Conservation (phyloP, 2,888 invertebrate genomes). For the Zaprionus bogoriensis region DNA sequence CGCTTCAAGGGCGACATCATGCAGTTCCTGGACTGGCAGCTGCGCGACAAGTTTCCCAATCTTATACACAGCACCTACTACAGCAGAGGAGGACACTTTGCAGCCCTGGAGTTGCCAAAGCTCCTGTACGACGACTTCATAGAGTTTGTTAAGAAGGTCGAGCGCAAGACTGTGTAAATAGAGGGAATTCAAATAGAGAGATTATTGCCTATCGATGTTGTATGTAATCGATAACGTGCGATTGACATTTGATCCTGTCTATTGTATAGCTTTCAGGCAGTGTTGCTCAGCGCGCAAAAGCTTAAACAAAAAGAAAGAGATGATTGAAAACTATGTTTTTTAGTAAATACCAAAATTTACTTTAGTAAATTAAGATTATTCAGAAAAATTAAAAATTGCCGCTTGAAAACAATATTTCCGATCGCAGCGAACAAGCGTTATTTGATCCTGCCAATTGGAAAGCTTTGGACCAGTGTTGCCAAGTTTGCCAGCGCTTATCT, state of each 20-base stretch:
- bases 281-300: slow-evolving; percentile 29
- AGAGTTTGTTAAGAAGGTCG: slow-evolving; percentile 84
- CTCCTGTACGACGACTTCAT: slow-evolving; percentile 89
- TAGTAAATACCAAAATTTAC: no score
- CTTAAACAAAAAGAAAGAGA: slow-evolving; percentile 6
- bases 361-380: no score
- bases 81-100: slow-evolving; percentile 92
- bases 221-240: slow-evolving; percentile 1
- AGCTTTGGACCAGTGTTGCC: no score
- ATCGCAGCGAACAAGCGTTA: no score
- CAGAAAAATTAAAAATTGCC: no score
- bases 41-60: slow-evolving; percentile 86
- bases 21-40: slow-evolving; percentile 85
- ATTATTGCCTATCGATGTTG: slow-evolving; percentile 1
- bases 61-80: slow-evolving; percentile 87
- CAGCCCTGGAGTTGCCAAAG: slow-evolving; percentile 90
- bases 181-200: background rate
- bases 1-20: slow-evolving; percentile 88
- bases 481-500: no score
- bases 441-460: no score
- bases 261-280: slow-evolving; percentile 6
- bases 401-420: no score
- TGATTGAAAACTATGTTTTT: slow-evolving; percentile 3
- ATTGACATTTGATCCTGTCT: slow-evolving; percentile 15
- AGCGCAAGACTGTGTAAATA: slow-evolving; percentile 53